Percentiles rank a stretch among this genome's conserved stretches.
These are phyloP conservation scores for Labeo rohita DNA, from an alignment of 2,113 vertebrate species.

Conservation along the genomic window DNA sequence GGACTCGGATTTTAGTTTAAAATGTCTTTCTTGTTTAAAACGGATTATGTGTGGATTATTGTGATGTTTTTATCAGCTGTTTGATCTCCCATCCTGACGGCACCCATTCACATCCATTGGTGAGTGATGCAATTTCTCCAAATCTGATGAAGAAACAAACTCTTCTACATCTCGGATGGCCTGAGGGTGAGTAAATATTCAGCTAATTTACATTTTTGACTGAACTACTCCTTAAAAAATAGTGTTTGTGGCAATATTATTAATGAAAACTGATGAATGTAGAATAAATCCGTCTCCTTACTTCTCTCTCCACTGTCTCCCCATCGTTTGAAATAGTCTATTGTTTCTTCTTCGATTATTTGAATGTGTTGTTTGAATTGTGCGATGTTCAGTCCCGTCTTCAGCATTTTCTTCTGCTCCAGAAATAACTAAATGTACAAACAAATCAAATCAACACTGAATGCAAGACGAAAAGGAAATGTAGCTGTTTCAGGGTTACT, in stretches of 20 bases:
- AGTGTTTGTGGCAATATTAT: no score
- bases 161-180: no score
- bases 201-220: no score
- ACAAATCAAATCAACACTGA: background rate
- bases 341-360: slow-evolving; percentile 92
- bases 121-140: background rate
- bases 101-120: background rate
- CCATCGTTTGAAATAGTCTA: slow-evolving; percentile 91
- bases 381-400: slow-evolving; percentile 91
- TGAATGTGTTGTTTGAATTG: slow-evolving; percentile 87
- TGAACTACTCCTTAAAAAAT: no score
- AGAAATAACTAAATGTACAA: slow-evolving; percentile 83
- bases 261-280: background rate
- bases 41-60: no score
- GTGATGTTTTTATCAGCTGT: no score
- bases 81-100: background rate
- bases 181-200: no score
- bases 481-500: no score
- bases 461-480: background rate
- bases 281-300: slow-evolving; percentile 65
- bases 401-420: slow-evolving; percentile 98
- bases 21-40: no score
- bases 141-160: background rate
- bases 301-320: slow-evolving; percentile 90
- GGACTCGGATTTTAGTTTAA: no score